Base-by-base conservation (phyloP, 2,113 vertebrate genomes). In the Barbus barbus region DNA sequence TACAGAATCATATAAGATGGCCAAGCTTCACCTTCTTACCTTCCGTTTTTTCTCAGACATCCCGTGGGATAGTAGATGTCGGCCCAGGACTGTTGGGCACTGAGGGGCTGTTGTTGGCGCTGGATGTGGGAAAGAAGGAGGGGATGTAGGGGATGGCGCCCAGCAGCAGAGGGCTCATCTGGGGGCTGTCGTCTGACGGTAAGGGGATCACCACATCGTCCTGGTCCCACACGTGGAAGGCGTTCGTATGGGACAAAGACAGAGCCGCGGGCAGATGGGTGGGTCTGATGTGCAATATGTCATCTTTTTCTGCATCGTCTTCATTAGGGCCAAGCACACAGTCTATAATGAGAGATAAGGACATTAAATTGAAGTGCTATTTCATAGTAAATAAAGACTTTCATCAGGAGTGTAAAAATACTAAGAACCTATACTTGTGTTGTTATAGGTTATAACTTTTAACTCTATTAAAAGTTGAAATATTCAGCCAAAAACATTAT, bases 151-250 rank as follows among this genome's bases (percentile, higher is more conserved):
- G 94, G 6, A 94, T 91, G 60, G 90, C 79, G 0, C 90, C 60
- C 86, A 93, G 81, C 81, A 95, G 90, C 33, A 91, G 78, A 0
- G 94, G 93, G 90, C 93, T 94, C 73, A 3, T 31, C 88, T 84
- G 90, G 9, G 90, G 84, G 86, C 89, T 91, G 4, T 92, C 88
- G 0, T 92, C 88, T 0, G 36, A 78, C 3, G 91, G 84, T 72
- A 94, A 78, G 1, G 93, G 69, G 85, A 95, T 90, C 69, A 93
- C 87, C 61, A 94, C 92, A 7, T 93, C 93, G 1, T 94, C 93
- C 89, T 92, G 91, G 89, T 95, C 93, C 94, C 94, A 95, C 84
- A 95, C 92, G 11, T 94, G 93, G 89, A 94, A 95, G 85, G 94
- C 91, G 16, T 95, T 95, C 67, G 67, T 26, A 89, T 93, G 93